Conservation (phyloP, 2,797 vertebrate genomes). For the Triplophysa bombifrons region DNA sequence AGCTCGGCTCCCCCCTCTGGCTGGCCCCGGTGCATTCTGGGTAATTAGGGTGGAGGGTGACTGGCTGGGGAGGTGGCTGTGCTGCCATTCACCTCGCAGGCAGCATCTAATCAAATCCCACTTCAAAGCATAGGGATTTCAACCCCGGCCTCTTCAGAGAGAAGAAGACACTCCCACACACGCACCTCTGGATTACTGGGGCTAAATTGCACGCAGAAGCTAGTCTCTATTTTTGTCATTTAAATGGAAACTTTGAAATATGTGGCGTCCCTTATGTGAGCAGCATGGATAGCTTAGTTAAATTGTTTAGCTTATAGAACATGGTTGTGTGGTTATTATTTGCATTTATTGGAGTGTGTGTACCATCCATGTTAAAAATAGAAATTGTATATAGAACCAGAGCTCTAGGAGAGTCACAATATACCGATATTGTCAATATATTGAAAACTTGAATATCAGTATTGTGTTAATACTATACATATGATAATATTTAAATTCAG, state of each 20-base stretch:
- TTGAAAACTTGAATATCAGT: background rate
- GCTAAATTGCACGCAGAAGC: slow-evolving; percentile 32
- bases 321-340: background rate
- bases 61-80: slow-evolving; percentile 43
- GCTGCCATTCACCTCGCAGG: slow-evolving; percentile 59
- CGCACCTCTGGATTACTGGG: slow-evolving; percentile 26
- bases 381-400: too few species aligned
- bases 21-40: slow-evolving; percentile 52
- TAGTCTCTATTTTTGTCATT: slow-evolving; percentile 32
- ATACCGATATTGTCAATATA: background rate
- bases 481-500: too few species aligned
- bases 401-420: too few species aligned
- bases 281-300: slow-evolving; percentile 12
- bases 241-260: background rate
- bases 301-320: background rate
- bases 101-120: slow-evolving; percentile 73
- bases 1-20: slow-evolving; percentile 33
- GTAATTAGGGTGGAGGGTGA: slow-evolving; percentile 59
- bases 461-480: too few species aligned
- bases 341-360: background rate
- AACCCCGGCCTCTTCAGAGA: slow-evolving; percentile 54
- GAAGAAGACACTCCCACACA: slow-evolving; percentile 27
- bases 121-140: slow-evolving; percentile 74
- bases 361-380: background rate
- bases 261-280: background rate